Evolutionary conservation across 2,797 vertebrate genomes (phyloP), one percentile per base, ranked within the genome.

Genomic region (Onychomys arenicola): DNA sequence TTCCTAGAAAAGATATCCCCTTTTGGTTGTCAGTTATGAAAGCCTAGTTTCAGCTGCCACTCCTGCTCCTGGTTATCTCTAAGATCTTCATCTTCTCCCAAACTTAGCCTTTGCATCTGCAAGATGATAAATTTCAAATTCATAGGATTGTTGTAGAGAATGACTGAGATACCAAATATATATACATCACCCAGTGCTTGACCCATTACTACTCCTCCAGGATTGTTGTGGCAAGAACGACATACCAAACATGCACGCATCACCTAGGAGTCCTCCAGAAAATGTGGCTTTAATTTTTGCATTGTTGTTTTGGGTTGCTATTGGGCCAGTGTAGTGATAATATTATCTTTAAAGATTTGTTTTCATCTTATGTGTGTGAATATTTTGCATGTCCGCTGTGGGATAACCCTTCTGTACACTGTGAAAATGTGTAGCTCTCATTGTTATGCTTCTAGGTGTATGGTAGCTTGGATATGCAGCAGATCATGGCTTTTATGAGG

Each of bases 251-350:
- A 46, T 16, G 76, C 93, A 88, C 52, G 13, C 4, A 40, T 37
- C 52, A 81, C 4, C n/a, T 10, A 65, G 17, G 52, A 55, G 52
- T 1, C 2, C 19, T 80, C n/a, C 32, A 37, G 55, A 78, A 80
- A 94, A 90, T 6, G 59, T 91, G 23, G 17, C 46, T 61, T 82
- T 93, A 71, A 84, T 40, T 83, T 86, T 95, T 19, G 0, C 37
- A 71, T 82, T 90, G 69, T 76, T 67, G 63, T 63, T 96, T 91
- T 80, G n/a, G 25, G 6, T 75, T 94, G 5, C 40, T 65, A 29
- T 25, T 67, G 12, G 5, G 63, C 25, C 23, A 84, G 12, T 61
- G 77, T 80, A 34, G 1, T 55, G 32, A 78, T 78, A 52, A 55
- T 78, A 78, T 78, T 78, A 17, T 17, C 2, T 78, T n/a, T 52